Evolutionary conservation across 2,113 vertebrate species (phyloP), one percentile per base, ranked within the genome.

Genomic region (Nibea coibor): DNA sequence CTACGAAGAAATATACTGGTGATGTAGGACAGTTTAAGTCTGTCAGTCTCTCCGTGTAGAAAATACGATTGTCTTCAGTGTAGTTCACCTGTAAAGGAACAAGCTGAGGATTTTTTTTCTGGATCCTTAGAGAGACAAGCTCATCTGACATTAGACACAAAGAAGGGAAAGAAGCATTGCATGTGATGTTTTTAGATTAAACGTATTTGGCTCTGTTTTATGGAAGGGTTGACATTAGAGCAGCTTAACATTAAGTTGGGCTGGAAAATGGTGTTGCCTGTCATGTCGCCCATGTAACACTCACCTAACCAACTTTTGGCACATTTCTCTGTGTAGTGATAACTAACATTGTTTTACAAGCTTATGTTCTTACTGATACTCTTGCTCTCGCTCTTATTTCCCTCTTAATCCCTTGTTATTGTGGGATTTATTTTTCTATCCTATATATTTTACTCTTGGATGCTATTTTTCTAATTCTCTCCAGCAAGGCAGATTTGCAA

Each of bases 331-430:
- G 53, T 22, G 53, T 12, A 12, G n/a, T 5, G 53, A 12, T 12
- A 54, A 22, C 50, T 51, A 20, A 9, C 19, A 20, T n/a, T 19
- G 16, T 50, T 53, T 53, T 22, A 54, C 10, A n/a, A 22, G n/a
- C 53, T 54, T 24, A 54, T 54, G 10, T 54, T 53, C 20, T 53
- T 53, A 53, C 9, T n/a, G 51, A 53, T 53, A 20, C 51, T 54
- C 53, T 54, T 54, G 22, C 53, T n/a, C n/a, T n/a, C 10, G 53
- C n/a, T 54, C 53, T 53, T n/a, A n/a, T 53, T 53, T n/a, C 10
- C 8, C n/a, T 54, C 53, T n/a, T 54, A 54, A 54, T 54, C 53
- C 53, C 53, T 54, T 54, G 53, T 54, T 54, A 54, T 54, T 54
- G 20, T 54, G 10, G n/a, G 53, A 54, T 54, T 54, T 54, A 51